Conservation (phyloP, 2,888 invertebrate species). For the Melitaea athalia region DNA sequence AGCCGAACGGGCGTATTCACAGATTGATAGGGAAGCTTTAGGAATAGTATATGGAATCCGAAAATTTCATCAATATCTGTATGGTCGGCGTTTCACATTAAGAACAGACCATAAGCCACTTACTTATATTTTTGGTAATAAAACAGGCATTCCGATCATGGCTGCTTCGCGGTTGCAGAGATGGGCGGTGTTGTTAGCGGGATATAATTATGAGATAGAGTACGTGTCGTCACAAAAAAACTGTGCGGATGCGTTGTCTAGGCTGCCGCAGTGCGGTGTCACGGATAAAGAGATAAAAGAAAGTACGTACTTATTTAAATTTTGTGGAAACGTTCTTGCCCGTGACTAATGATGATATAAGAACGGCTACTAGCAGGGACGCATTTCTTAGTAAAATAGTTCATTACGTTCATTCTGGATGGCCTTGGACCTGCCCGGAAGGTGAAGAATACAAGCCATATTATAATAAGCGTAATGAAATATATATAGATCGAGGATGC, state of each 20-base stretch:
- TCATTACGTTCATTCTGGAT: conserved; percentile 2
- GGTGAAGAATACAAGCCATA: conserved; percentile 6
- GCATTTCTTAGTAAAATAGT: conserved; percentile 11
- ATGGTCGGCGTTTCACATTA: no score
- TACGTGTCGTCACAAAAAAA: no score
- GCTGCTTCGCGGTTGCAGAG: no score
- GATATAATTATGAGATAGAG: no score
- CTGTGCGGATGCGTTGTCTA: conserved; percentile 18
- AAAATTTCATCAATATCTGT: no score
- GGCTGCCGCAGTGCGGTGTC: conserved; percentile 3
- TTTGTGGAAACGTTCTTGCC: not conserved
- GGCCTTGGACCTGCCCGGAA: not conserved
- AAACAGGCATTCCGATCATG: no score
- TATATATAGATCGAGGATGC: not conserved
- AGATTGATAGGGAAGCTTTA: no score
- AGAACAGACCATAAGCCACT: no score
- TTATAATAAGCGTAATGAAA: not conserved
- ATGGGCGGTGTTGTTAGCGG: no score
- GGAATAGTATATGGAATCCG: no score
- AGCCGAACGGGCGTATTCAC: conserved; percentile 20
- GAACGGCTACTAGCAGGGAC: conserved; percentile 1
- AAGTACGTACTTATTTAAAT: not conserved
- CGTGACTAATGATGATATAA: not conserved
- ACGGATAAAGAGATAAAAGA: not conserved
- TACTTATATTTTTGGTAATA: no score